These are phyloP conservation scores for Philaethria dido DNA, from an alignment of 2,888 invertebrate species.

Conservation along the genomic window DNA sequence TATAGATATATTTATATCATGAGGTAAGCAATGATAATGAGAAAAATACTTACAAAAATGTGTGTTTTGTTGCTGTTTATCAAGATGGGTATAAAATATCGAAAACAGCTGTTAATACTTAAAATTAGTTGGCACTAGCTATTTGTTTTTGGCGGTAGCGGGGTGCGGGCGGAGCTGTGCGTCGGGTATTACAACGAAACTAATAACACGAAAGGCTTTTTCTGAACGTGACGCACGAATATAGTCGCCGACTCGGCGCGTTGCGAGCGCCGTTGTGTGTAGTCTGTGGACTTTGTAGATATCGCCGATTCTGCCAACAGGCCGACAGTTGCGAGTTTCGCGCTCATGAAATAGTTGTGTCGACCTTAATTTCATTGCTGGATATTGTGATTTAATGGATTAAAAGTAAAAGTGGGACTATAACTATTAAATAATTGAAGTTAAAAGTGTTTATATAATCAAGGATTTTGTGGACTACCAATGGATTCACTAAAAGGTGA, in stretches of 20 bases:
- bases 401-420: conserved; percentile 61
- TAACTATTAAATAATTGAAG: conserved; percentile 47
- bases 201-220: conserved; percentile 42
- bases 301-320: conserved; percentile 52
- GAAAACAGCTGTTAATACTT: conserved; percentile 36
- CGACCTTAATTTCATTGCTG: conserved; percentile 49
- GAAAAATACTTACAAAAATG: conserved; percentile 34
- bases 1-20: not conserved
- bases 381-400: conserved; percentile 48
- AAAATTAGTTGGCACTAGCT: conserved; percentile 32
- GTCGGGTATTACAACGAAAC: conserved; percentile 35
- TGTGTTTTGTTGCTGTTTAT: conserved; percentile 31
- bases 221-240: conserved; percentile 49
- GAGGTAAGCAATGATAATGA: conserved; percentile 6
- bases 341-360: conserved; percentile 69
- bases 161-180: conserved; percentile 29
- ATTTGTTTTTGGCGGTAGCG: conserved; percentile 7
- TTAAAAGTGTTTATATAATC: conserved; percentile 55
- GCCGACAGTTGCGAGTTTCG: conserved; percentile 68
- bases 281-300: conserved; percentile 41
- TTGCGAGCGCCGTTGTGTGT: conserved; percentile 23
- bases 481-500: conserved; percentile 75
- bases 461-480: conserved; percentile 56
- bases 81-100: conserved; percentile 23
- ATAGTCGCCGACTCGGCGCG: conserved; percentile 47